Evolutionary conservation across 2,113 vertebrate species (phyloP).

Genomic region (Australoheros scitulus): DNA sequence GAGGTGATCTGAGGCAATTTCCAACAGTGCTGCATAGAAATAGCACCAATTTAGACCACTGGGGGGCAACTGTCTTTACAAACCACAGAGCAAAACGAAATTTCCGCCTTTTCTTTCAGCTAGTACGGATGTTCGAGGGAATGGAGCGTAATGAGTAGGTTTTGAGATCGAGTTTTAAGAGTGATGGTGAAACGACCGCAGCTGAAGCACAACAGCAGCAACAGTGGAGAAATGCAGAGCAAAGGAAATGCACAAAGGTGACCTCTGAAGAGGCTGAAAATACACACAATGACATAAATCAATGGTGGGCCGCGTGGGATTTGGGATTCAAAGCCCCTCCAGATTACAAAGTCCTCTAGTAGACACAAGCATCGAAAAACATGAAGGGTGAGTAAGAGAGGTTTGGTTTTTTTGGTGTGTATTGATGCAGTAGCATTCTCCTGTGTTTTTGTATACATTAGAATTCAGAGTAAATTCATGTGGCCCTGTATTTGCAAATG

Average conservation of each 20-base stretch:
- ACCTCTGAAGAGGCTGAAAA: slow-evolving; percentile 76
- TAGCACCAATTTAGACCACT: slow-evolving; percentile 19
- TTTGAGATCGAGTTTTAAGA: slow-evolving; percentile 37
- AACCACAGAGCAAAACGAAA: slow-evolving; percentile 28
- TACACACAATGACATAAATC: slow-evolving; percentile 78
- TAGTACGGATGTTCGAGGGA: slow-evolving; percentile 18
- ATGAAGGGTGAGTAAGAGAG: slow-evolving; percentile 9
- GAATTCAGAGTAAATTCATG: slow-evolving; percentile 21
- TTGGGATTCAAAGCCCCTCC: slow-evolving; percentile 58
- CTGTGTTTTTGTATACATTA: slow-evolving; percentile 17
- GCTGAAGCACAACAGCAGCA: slow-evolving; percentile 47
- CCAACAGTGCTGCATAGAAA: slow-evolving; percentile 22
- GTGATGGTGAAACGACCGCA: slow-evolving; percentile 43
- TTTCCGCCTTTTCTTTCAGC: slow-evolving; percentile 16
- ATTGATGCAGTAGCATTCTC: neutral
- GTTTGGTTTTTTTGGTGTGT: slow-evolving; percentile 18
- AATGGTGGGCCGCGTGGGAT: slow-evolving; percentile 63
- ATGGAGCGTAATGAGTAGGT: neutral
- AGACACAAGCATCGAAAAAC: slow-evolving; percentile 56
- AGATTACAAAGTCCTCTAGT: slow-evolving; percentile 59
- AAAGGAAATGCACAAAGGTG: slow-evolving; percentile 73
- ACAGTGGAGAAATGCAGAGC: slow-evolving; percentile 52
- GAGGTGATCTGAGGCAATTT: slow-evolving; percentile 59
- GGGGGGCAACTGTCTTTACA: slow-evolving; percentile 30
- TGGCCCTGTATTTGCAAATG: slow-evolving; percentile 38